phyloP scores from a whole-genome alignment of 2,888 invertebrate species.

The Eupeodes latifasciatus region DNA sequence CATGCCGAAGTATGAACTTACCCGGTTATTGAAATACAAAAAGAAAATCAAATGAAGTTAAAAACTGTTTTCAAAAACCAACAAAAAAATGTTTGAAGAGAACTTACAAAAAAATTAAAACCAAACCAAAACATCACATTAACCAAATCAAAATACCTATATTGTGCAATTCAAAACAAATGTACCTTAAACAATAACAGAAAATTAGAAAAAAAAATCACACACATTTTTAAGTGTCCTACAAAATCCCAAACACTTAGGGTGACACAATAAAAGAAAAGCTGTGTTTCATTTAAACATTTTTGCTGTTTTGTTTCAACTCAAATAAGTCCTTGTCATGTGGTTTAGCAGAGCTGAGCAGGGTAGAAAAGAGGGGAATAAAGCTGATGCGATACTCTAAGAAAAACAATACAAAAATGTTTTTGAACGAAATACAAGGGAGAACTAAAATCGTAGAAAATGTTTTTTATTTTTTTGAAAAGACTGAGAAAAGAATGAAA shows the following conservation, averaged over 20 bases:
- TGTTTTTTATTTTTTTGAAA: slow-evolving; percentile 20
- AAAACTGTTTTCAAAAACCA: not conserved
- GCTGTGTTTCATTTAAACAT: slow-evolving; percentile 37
- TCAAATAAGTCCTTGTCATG: slow-evolving; percentile 69
- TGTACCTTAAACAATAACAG: not conserved
- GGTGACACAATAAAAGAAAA: slow-evolving; percentile 63
- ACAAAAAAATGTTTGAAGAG: not conserved
- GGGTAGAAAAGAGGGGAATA: not conserved
- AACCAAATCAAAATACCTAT: no score
- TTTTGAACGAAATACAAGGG: slow-evolving; percentile 30
- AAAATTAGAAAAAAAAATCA: slow-evolving; percentile 45
- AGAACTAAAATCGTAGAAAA: slow-evolving; percentile 55
- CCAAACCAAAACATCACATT: slow-evolving; percentile 48
- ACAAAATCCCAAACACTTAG: slow-evolving; percentile 73
- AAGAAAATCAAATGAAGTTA: not conserved
- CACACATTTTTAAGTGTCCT: slow-evolving; percentile 69
- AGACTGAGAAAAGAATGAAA: slow-evolving; percentile 46
- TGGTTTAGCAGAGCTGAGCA: not conserved
- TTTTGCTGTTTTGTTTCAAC: slow-evolving; percentile 52
- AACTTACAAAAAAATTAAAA: slow-evolving; percentile 15
- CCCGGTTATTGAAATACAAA: slow-evolving; percentile 13
- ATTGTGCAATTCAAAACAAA: slow-evolving; percentile 61
- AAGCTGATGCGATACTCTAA: slow-evolving; percentile 6
- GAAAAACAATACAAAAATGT: slow-evolving; percentile 62
- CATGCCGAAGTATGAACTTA: no score